Evolutionary conservation across 2,888 invertebrate species (phyloP), one percentile per base, ranked within the genome.

Genomic region (Spilosoma lubricipeda): DNA sequence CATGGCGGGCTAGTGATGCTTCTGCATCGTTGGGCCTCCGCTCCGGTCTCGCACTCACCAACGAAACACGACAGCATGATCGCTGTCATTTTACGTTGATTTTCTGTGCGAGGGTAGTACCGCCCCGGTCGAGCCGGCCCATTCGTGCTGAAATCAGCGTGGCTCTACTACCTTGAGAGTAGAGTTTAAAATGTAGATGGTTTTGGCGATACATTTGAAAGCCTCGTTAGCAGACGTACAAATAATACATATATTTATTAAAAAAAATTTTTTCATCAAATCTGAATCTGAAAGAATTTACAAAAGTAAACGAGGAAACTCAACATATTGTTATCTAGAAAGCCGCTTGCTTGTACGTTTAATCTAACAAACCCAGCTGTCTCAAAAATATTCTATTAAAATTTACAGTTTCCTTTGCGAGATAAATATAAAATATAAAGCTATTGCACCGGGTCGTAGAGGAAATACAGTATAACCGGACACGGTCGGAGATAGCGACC

Each of bases 391-490:
- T n/a, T 69, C 27, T 33, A 77, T 66, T 67, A 76, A 68, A 72
- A 72, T 73, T 76, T 45, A 77, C 66, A 69, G 30, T 68, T 63
- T 74, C 75, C 68, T 66, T 74, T 15, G 23, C 39, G 70, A 67
- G 63, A 77, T 78, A 74, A 77, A 71, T 76, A 77, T 67, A 59
- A 73, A 82, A 82, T 71, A 72, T 75, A 63, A 63, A 75, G 67
- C 72, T 27, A 71, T 76, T 77, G 75, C 76, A 75, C 68, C 23
- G 72, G 56, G 70, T 42, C 72, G 68, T 65, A 77, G 59, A 85
- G 89, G 89, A 88, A 87, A 77, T 81, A 71, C 79, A 85, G 85
- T 87, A 77, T 76, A 69, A 70, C 59, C 74, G 89, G 89, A 88
- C 85, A 79, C 70, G 59, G 66, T 80, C 73, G 74, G 77, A 85